phyloP scores from a whole-genome alignment of 2,113 vertebrate genomes.

The Macaca fascicularis region T2T-MFA8v1.1 NC_088376.1:134210001-134210500 shows the following conservation, averaged over 20 bases:
- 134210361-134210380: fast-evolving
- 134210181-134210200: neutral
- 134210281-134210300: neutral
- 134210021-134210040: neutral
- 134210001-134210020: neutral
- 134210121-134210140: neutral
- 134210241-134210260: neutral
- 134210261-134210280: neutral
- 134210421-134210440: too few species aligned
- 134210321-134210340: too few species aligned
- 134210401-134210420: neutral
- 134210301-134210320: neutral
- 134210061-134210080: neutral
- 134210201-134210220: neutral
- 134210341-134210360: neutral
- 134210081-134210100: neutral
- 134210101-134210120: neutral
- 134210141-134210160: neutral
- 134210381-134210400: fast-evolving
- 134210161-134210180: neutral
- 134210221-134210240: neutral
- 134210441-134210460: neutral
- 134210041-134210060: neutral
- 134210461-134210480: neutral
- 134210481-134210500: neutral